These are phyloP conservation scores for Mythimna impura DNA, from an alignment of 2,888 invertebrate species.

Conservation along the genomic window DNA sequence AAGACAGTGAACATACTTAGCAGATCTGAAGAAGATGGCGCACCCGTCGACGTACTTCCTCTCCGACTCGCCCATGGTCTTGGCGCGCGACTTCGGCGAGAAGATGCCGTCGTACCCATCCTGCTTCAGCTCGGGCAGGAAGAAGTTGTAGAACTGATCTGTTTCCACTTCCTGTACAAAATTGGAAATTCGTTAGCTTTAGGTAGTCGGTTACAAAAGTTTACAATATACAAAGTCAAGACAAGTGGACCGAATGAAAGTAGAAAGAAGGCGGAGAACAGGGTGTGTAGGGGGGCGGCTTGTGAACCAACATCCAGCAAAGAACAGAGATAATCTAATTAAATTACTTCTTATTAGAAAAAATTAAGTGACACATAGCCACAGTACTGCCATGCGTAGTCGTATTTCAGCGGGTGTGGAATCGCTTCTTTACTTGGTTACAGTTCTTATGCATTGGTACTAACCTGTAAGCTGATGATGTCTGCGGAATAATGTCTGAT, in stretches of 20 bases:
- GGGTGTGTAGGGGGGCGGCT: no score
- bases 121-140: constrained; percentile 97
- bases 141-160: constrained; percentile 99
- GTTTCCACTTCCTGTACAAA: constrained; percentile 98
- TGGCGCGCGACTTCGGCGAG: constrained; percentile 99
- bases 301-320: no score
- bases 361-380: no score
- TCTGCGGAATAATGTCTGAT: constrained; percentile 99
- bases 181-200: neutral
- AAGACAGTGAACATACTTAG: constrained; percentile 91
- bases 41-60: constrained; percentile 99
- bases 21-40: constrained; percentile 98
- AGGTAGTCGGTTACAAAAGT: no score
- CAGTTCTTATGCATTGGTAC: constrained; percentile 20
- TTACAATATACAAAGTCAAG: no score
- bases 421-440: neutral
- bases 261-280: no score
- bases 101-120: constrained; percentile 99
- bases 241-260: no score
- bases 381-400: neutral
- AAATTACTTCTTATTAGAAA: no score
- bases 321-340: no score
- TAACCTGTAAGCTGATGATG: constrained; percentile 95
- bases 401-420: neutral
- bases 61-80: constrained; percentile 99